phyloP scores from a whole-genome alignment of 2,888 invertebrate genomes.

The Caenorhabditis japonica region DNA sequence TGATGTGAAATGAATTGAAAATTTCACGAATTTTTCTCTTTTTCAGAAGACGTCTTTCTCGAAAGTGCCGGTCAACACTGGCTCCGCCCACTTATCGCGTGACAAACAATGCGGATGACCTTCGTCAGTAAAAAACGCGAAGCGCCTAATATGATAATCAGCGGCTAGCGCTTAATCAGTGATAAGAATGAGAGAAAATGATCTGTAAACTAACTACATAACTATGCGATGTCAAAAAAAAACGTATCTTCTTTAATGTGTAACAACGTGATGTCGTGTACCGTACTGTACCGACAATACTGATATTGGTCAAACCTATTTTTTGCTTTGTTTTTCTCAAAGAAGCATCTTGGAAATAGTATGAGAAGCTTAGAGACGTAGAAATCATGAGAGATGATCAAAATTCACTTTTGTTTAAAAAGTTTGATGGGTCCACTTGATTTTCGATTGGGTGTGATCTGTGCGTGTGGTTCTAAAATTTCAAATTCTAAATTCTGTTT shows the following conservation, averaged over 20 bases:
- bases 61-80: constrained; percentile 29
- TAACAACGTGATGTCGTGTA: too few relatives aligned
- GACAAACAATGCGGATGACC: constrained; percentile 43
- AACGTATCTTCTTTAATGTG: too few relatives aligned
- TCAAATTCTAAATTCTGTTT: too few relatives aligned
- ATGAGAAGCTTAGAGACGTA: neutral
- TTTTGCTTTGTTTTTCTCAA: too few relatives aligned
- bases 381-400: neutral
- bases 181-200: neutral
- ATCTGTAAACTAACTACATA: constrained; percentile 5
- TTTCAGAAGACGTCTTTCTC: constrained; percentile 15
- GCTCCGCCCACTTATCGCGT: constrained; percentile 26
- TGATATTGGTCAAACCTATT: too few relatives aligned
- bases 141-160: constrained; percentile 49
- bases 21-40: neutral
- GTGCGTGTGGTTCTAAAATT: too few relatives aligned
- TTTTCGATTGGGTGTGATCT: neutral
- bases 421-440: too few relatives aligned
- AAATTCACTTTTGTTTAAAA: too few relatives aligned
- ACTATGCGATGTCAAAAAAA: neutral
- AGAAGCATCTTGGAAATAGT: too few relatives aligned
- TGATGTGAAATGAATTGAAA: constrained; percentile 10
- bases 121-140: constrained; percentile 29
- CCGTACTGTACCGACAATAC: too few relatives aligned
- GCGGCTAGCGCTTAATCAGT: constrained; percentile 8